phyloP scores from a whole-genome alignment of 2,888 invertebrate species.

The Gastracanthus pulcherrimus region DNA sequence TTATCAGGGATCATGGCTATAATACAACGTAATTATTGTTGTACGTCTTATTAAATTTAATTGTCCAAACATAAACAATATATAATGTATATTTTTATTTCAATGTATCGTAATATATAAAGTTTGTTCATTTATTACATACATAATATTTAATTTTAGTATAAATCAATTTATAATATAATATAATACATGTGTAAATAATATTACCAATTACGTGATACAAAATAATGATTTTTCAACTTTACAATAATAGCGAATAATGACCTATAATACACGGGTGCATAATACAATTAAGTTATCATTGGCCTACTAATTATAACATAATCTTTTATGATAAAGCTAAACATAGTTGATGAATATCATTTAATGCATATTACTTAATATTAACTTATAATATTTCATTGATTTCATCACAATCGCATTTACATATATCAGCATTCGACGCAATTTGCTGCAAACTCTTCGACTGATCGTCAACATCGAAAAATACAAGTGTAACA shows the following conservation, averaged over 20 bases:
- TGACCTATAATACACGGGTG: conserved; percentile 19
- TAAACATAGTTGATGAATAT: neutral
- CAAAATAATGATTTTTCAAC: neutral
- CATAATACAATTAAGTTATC: neutral
- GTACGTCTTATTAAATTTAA: neutral
- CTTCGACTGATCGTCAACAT: neutral
- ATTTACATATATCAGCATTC: neutral
- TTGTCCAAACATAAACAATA: neutral
- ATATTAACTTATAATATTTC: neutral
- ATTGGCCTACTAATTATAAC: neutral
- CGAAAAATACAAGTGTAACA: conserved; percentile 26
- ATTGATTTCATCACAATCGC: conserved; percentile 4
- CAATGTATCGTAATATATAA: too few species aligned
- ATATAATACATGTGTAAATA: neutral
- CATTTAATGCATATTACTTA: neutral
- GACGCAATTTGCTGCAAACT: neutral
- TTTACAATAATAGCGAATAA: neutral
- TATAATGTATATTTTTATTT: too few species aligned
- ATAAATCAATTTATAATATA: neutral
- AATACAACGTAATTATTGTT: neutral
- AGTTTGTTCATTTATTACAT: neutral
- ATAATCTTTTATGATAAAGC: neutral
- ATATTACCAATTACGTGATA: neutral
- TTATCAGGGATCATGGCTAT: conserved; percentile 9
- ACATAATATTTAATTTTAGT: neutral